Evolutionary conservation across 2,888 invertebrate species (phyloP).

Genomic region (Trachelus troglodyta): DNA sequence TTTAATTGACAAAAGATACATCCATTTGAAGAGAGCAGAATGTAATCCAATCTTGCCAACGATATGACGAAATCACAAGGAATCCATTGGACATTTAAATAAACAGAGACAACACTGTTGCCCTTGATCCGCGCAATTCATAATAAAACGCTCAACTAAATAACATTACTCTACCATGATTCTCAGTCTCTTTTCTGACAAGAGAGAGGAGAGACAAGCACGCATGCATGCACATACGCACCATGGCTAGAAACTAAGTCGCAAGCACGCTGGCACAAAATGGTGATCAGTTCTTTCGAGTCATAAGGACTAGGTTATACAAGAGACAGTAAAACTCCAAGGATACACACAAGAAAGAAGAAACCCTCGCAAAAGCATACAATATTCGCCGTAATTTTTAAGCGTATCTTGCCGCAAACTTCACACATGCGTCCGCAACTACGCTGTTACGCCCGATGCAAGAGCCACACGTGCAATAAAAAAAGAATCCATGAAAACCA

Average conservation of each 20-base stretch:
- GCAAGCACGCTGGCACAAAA: not conserved
- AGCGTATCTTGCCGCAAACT: not conserved
- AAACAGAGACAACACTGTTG: not conserved
- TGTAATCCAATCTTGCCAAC: not conserved
- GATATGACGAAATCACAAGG: not conserved
- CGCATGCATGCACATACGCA: not conserved
- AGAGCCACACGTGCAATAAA: not conserved
- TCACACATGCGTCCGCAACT: not conserved
- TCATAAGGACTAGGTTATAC: not conserved
- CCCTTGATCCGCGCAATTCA: not conserved
- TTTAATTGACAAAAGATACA: not conserved
- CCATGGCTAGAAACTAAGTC: not conserved
- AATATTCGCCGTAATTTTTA: not conserved
- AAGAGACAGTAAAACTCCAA: not conserved
- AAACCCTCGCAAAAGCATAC: not conserved
- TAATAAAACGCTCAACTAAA: not conserved
- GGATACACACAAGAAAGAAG: not conserved
- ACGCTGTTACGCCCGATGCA: not conserved
- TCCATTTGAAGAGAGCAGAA: not conserved
- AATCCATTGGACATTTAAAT: not conserved
- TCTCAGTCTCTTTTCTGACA: not conserved
- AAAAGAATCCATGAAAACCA: not conserved
- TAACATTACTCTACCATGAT: not conserved
- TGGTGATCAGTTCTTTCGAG: not conserved
- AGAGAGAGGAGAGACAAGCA: not conserved